These are phyloP conservation scores for Drosophila yooni DNA, from an alignment of 2,888 invertebrate species.

Conservation along the genomic window DNA sequence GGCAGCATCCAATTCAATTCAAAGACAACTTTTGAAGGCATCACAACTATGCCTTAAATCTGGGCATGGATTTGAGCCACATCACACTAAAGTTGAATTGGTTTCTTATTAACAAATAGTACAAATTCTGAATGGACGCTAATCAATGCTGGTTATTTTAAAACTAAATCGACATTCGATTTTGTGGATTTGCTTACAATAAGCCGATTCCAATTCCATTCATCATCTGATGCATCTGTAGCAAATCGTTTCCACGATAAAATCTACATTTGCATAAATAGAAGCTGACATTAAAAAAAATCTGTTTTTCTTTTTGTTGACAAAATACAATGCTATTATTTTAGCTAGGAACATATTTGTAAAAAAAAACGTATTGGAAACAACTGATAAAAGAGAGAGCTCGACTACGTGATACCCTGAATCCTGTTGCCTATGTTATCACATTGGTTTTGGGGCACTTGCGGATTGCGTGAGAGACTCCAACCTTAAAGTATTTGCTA, in stretches of 20 bases:
- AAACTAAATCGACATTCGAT: not conserved
- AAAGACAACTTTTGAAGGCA: not conserved
- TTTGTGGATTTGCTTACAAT: not conserved
- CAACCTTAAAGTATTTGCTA: not conserved
- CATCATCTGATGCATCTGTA: not conserved
- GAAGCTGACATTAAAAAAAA: not conserved
- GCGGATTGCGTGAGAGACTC: not conserved
- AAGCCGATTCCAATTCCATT: constrained; percentile 6
- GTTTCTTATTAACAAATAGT: not conserved
- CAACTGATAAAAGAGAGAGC: not conserved
- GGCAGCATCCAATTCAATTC: not conserved
- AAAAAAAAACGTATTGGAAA: not conserved
- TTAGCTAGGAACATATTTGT: not conserved
- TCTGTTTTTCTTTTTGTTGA: not conserved
- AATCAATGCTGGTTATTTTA: not conserved
- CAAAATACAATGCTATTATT: not conserved
- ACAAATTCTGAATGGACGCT: not conserved
- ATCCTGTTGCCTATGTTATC: not conserved
- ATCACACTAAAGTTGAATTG: not conserved
- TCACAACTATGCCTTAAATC: not conserved
- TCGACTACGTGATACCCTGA: not conserved
- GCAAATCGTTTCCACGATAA: not conserved
- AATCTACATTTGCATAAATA: not conserved
- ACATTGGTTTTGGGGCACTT: not conserved
- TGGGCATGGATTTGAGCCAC: not conserved